Evolutionary conservation across 1,140 invertebrate genomes (phyloP), one percentile per base, ranked within the genome.

Genomic region (Drosophila punjabiensis): DNA sequence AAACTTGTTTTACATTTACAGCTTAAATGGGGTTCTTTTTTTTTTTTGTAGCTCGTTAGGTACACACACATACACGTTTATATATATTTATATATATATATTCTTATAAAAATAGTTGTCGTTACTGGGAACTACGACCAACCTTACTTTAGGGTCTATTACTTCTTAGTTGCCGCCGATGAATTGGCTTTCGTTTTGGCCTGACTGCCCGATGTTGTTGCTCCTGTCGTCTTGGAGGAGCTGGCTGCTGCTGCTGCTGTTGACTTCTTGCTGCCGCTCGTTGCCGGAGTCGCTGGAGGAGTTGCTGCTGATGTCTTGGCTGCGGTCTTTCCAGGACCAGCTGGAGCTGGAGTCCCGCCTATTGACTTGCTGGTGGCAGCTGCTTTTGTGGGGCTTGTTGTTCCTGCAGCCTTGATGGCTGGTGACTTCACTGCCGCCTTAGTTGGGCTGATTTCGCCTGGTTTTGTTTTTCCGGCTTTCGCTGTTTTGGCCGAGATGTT

Each of bases 31-130:
- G 39, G n/a, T 35, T 67, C 45, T 14, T 30, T 39, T 45, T 39
- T 60, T 45, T 53, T 56, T 30, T 65, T 70, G 70, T 69, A 88
- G 77, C 81, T 84, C 50, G 30, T 43, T 82, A 74, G 56, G 50
- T 43, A 74, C 56, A 74, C 24, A 67, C 32, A 73, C 65, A 69
- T 24, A 68, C 50, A 71, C 64, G 30, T 68, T 55, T 68, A 45
- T 64, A 70, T 69, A 75, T 76, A 87, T 58, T 11, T 53, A 7
- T 18, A 5, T 32, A 32, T 50, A 52, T 52, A 52, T 30, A 52
- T 32, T 50, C 81, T 89, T 88, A 89, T 67, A 89, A 88, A 88
- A 88, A 87, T 87, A 87, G 65, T 71, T 60, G 73, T 87, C 65
- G 58, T 67, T 82, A 80, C 70, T 60, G 62, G 66, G 55, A 86